Evolutionary conservation across 2,113 vertebrate species (phyloP).

Genomic region (Sakesphorus luctuosus): DNA sequence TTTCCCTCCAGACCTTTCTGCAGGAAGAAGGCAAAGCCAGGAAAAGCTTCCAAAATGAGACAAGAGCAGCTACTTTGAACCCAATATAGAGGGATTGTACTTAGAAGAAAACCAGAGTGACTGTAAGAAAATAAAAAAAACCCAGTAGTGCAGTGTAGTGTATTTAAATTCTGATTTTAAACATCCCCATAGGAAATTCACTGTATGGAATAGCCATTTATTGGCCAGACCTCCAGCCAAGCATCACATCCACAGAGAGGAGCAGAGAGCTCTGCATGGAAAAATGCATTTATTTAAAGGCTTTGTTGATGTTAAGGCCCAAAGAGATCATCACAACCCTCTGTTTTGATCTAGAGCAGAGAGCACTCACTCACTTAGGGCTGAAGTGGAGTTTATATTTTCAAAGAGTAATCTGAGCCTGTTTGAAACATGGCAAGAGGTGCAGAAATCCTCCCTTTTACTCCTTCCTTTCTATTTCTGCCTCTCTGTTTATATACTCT

Average conservation of each 20-base stretch:
- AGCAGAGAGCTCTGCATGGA: background rate
- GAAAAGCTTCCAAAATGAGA: background rate
- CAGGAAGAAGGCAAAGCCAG: background rate
- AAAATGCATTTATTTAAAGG: background rate
- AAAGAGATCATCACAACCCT: background rate
- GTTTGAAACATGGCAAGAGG: background rate
- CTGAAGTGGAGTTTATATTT: conserved; percentile 2
- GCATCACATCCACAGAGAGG: background rate
- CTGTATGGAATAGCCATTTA: background rate
- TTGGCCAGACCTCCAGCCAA: background rate
- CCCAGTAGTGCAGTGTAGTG: too few relatives aligned
- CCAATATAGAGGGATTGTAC: background rate
- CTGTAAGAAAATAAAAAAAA: too few relatives aligned
- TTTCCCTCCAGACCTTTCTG: background rate
- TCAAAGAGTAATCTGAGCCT: background rate
- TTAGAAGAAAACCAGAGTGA: background rate
- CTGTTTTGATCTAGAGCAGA: background rate
- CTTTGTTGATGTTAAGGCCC: background rate
- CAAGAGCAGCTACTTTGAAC: background rate
- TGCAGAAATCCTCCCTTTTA: background rate
- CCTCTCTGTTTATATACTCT: background rate
- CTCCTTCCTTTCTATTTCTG: background rate
- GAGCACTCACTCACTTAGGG: background rate
- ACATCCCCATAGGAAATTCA: background rate
- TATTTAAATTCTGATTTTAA: background rate